Conservation (phyloP, 2,797 vertebrate species). For the Poeciliopsis infans region DNA sequence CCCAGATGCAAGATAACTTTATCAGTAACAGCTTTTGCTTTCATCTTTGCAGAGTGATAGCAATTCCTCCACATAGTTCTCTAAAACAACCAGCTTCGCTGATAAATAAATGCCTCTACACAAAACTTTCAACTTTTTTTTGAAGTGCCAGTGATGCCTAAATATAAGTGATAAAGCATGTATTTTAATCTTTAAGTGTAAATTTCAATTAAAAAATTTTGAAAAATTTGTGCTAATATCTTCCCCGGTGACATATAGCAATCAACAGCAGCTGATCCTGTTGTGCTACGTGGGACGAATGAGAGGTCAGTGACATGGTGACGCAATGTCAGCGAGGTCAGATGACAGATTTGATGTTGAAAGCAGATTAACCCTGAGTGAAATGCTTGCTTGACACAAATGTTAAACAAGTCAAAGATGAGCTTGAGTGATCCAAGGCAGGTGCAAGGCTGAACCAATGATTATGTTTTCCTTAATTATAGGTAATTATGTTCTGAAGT, state of each 20-base stretch:
- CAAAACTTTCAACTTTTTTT: not conserved
- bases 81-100: constrained; percentile 9
- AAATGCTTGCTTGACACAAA: constrained; percentile 26
- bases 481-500: not conserved
- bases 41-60: constrained; percentile 38
- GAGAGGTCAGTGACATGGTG: constrained; percentile 44
- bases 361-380: constrained; percentile 55
- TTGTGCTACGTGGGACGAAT: constrained; percentile 33
- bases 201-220: constrained; percentile 13
- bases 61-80: constrained; percentile 23
- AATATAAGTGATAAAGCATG: not conserved
- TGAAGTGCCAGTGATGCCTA: constrained; percentile 8
- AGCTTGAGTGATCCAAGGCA: constrained; percentile 12
- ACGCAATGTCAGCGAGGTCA: constrained; percentile 32
- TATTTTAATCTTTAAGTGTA: not conserved
- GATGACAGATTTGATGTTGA: constrained; percentile 34
- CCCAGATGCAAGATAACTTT: constrained; percentile 35
- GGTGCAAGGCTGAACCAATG: constrained; percentile 7
- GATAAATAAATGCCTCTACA: constrained; percentile 2
- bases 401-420: constrained; percentile 16
- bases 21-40: constrained; percentile 47
- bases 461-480: constrained; percentile 6
- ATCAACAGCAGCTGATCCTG: constrained; percentile 36
- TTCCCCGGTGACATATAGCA: constrained; percentile 30
- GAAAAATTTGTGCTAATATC: constrained; percentile 41